Conservation (phyloP, 1,140 invertebrate species). For the Lasaia peninsularis region DNA sequence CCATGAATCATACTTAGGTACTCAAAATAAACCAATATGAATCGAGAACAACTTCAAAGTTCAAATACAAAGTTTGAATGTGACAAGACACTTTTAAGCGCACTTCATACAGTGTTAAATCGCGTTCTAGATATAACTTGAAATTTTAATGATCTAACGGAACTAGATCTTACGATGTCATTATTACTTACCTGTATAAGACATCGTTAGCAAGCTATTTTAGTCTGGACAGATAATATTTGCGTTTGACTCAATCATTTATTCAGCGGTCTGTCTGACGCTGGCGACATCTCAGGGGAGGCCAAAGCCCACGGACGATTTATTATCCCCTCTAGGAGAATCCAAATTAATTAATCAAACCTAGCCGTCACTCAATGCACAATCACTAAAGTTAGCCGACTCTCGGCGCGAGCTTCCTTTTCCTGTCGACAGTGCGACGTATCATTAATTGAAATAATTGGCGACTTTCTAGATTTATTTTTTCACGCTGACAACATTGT, state of each 20-base stretch:
- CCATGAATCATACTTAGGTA: too few species aligned
- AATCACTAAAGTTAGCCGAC: slow-evolving; percentile 62
- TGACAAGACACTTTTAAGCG: not conserved
- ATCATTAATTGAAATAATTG: slow-evolving; percentile 74
- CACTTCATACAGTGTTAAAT: slow-evolving; percentile 15
- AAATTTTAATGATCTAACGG: slow-evolving; percentile 58
- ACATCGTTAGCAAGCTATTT: slow-evolving; percentile 70
- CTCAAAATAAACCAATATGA: too few species aligned
- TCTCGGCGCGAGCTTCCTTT: slow-evolving; percentile 53
- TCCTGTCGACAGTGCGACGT: slow-evolving; percentile 64
- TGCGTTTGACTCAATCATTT: slow-evolving; percentile 69
- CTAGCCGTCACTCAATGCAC: slow-evolving; percentile 66
- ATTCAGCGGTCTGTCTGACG: slow-evolving; percentile 52
- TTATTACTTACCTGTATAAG: slow-evolving; percentile 69
- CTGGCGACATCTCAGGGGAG: slow-evolving; percentile 71
- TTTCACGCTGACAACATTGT: slow-evolving; percentile 55
- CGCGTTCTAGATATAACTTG: slow-evolving; percentile 42
- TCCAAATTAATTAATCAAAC: slow-evolving; percentile 73
- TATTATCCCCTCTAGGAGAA: slow-evolving; percentile 62
- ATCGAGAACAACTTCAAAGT: not conserved
- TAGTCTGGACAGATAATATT: slow-evolving; percentile 61
- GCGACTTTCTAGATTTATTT: slow-evolving; percentile 52
- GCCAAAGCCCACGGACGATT: slow-evolving; percentile 62
- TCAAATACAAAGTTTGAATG: slow-evolving; percentile 2
- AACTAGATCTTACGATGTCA: slow-evolving; percentile 62